Evolutionary conservation across 2,797 vertebrate genomes (phyloP), one percentile per base, ranked within the genome.

Genomic region (Chelidonichthys spinosus): DNA sequence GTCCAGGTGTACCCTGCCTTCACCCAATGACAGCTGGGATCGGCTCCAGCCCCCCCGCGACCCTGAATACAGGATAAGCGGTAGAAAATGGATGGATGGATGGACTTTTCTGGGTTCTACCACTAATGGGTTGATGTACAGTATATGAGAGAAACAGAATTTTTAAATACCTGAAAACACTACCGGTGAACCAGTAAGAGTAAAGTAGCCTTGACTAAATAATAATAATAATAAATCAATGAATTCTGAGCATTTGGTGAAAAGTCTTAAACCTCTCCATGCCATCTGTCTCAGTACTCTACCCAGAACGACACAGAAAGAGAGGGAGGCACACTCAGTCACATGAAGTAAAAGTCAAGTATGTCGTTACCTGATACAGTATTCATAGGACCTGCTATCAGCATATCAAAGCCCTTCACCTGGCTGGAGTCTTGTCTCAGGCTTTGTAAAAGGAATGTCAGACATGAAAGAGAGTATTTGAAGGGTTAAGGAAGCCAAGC

Each of bases 321-420:
- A 44, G 17, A 17, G 35, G 17, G 40, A 54, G 7, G 18, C 62
- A 50, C 47, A 33, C 63, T 59, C 49, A 37, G 58, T 63, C 74
- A 67, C 62, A 55, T 39, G 54, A 36, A 40, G 61, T 55, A 35
- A 55, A 77, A 74, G 62, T 81, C 63, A 74, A 60, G 69, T 58
- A 69, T 67, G 40, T 71, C 72, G 66, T 66, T 64, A 43, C 60
- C 67, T 73, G 64, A 84, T 76, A 2, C 25, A 52, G 50, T 52
- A 76, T 69, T 81, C 67, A 81, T 58, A 75, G 68, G 47, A 61
- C 39, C 47, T 64, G 58, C 74, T 72, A 85, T 82, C 78, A 76
- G 63, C 78, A 86, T 81, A 90, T 89, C 81, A 90, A 89, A 91
- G 85, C 75, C 68, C 69, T 52, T 89, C 89, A 70, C 72, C 79